Percentiles rank a stretch among this genome's conserved stretches.
phyloP scores from a whole-genome alignment of 35 echinoderm and acorn worm genomes.

The Acanthaster planci region DNA sequence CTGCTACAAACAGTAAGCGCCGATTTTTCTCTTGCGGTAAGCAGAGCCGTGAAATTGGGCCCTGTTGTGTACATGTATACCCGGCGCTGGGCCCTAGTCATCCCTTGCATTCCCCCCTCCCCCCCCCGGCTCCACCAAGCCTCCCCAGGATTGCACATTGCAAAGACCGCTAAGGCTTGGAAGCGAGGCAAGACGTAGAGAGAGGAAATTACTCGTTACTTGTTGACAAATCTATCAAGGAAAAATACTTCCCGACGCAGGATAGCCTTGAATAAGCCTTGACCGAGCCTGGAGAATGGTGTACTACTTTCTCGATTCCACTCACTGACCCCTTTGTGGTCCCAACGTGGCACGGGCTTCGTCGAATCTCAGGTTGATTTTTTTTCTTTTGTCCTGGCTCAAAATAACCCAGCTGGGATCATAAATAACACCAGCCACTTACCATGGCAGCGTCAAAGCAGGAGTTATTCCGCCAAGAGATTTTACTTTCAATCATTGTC shows the following conservation, averaged over 20 bases:
- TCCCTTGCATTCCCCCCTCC: too few species aligned
- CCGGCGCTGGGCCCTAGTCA: too few species aligned
- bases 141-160: too few species aligned
- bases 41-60: too few species aligned
- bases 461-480: background rate
- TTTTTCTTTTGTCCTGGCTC: background rate
- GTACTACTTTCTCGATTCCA: background rate
- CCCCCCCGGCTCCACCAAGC: too few species aligned
- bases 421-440: background rate
- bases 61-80: too few species aligned
- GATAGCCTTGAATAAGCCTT: background rate
- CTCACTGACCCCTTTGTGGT: background rate
- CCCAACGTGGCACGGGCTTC: background rate
- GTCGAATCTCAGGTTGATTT: background rate
- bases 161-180: background rate
- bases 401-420: background rate
- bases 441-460: background rate
- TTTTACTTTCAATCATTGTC: slow-evolving; percentile 3
- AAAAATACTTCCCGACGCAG: slow-evolving; percentile 13
- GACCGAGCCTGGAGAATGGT: background rate
- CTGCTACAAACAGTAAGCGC: too few species aligned
- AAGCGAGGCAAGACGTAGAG: background rate
- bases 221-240: slow-evolving; percentile 23
- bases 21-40: too few species aligned
- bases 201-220: slow-evolving; percentile 26